A percentile compares a stretch with the other conserved stretches of the same genome.
phyloP scores from a whole-genome alignment of 2,797 vertebrate genomes.

The Mus spretus region DNA sequence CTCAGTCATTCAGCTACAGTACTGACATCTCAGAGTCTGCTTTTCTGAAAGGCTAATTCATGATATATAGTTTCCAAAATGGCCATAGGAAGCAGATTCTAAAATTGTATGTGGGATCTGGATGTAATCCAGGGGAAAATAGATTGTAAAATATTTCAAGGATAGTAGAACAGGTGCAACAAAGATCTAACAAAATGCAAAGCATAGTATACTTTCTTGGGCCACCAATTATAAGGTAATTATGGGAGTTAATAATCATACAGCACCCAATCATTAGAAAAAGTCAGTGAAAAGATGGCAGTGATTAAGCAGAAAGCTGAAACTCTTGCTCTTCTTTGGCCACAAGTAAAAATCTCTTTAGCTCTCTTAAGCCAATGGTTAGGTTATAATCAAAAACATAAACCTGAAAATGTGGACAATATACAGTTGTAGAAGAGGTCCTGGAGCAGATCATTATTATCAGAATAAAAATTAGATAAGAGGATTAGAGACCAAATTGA shows the following conservation, averaged over 20 bases:
- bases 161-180: neutral
- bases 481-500: neutral
- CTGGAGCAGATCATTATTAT: neutral
- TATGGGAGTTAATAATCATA: neutral
- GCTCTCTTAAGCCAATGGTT: neutral
- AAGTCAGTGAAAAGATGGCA: neutral
- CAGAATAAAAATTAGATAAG: neutral
- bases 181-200: neutral
- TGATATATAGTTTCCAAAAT: neutral
- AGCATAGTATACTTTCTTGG: neutral
- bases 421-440: neutral
- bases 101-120: neutral
- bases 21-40: neutral
- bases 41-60: neutral
- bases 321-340: neutral
- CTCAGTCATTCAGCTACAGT: neutral
- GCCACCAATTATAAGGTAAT: neutral
- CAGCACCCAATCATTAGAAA: neutral
- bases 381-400: neutral
- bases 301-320: neutral
- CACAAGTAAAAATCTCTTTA: conserved; percentile 37
- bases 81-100: neutral
- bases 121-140: neutral
- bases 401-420: too few species aligned
- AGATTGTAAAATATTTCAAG: conserved; percentile 21